Base-by-base conservation (phyloP, 2,888 invertebrate genomes). In the Tipula confusa region DNA sequence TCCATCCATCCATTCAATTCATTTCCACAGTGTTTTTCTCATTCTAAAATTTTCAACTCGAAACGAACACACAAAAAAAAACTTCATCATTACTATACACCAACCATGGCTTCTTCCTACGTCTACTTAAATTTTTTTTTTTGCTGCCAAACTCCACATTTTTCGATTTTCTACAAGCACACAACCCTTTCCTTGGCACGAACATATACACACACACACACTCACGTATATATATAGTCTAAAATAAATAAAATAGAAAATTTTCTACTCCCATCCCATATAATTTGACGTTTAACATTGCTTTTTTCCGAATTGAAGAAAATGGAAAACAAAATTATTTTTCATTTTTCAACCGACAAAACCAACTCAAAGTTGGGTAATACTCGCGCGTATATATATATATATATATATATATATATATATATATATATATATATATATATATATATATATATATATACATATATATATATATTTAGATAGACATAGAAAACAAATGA, bases 351-450 rank as follows among this genome's bases (percentile, higher is more conserved):
- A 80, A 80, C 80, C 80, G 31, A 80, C 80, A 80, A 80, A 80
- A 80, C 80, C 80, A 29, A 80, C 80, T 80, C 80, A 80, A 80
- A 80, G 80, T 80, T 80, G 80, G 80, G 64, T 80, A 80, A 80
- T 80, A 80, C 80, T 80, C 80, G 80, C 80, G 80, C 80, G 80
- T 80, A 80, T 31, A 31, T 11, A 43, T 24, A 24, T 15, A 11
- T 64, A 24, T 64, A 7, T 64, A n/a, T 5, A 80, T 31, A 31
- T 11, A 43, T 24, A 24, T 15, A 11, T 64, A 24, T 64, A 7
- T 64, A n/a, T 80, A 80, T 31, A 31, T 11, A 43, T 24, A 24
- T 15, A 11, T 64, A 24, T 64, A 7, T 64, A n/a, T 5, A n/a
- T 80, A 80, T 31, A 31, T 11, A 43, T 24, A 24, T 15, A 11